Evolutionary conservation across 2,113 vertebrate genomes (phyloP).

Genomic region (Rhombomys opimus): DNA sequence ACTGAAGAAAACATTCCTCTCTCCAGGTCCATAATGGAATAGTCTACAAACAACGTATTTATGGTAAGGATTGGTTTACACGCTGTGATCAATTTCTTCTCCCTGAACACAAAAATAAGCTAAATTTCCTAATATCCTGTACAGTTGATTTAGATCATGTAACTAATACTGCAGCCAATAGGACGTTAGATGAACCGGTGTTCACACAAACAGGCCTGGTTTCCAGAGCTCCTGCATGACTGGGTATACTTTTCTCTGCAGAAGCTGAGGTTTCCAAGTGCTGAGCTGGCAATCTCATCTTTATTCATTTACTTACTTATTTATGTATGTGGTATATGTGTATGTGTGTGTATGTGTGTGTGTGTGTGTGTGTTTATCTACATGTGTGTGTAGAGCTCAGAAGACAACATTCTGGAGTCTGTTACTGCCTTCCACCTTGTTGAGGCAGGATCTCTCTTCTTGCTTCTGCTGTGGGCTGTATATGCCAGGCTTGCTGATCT

Average conservation of each 20-base stretch:
- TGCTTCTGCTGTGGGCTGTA: neutral
- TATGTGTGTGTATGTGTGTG: neutral
- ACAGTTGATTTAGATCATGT: neutral
- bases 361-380: neutral
- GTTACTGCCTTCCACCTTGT: neutral
- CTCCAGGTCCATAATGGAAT: neutral
- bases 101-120: neutral
- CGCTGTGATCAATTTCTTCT: neutral
- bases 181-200: neutral
- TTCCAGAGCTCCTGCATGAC: too few species aligned
- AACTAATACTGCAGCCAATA: neutral
- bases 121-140: neutral
- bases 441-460: neutral
- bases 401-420: neutral
- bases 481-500: neutral
- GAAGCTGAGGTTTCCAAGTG: neutral
- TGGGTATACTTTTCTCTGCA: neutral
- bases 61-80: neutral
- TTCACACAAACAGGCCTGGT: neutral
- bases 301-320: too few species aligned
- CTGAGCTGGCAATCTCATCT: neutral
- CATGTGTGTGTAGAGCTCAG: neutral
- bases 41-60: neutral
- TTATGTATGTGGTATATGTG: neutral
- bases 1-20: neutral